phyloP scores from a whole-genome alignment of 2,888 invertebrate genomes.

The Cerastis rubricosa region DNA sequence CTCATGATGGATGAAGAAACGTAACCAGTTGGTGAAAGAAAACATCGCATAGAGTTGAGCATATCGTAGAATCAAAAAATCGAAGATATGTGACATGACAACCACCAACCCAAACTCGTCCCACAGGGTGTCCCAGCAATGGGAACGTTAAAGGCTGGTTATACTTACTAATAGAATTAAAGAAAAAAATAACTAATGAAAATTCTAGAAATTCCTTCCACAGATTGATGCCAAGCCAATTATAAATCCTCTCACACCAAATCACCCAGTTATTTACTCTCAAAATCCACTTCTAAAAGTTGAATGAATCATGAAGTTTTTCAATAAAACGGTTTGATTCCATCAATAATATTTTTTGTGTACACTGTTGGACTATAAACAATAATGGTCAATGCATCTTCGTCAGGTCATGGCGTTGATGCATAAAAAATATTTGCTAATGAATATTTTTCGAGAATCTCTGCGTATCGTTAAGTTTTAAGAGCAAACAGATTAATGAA shows the following conservation, averaged over 20 bases:
- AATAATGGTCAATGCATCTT: conserved; percentile 35
- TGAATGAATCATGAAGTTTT: conserved; percentile 47
- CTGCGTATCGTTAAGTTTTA: conserved; percentile 6
- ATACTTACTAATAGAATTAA: not conserved
- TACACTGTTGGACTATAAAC: conserved; percentile 30
- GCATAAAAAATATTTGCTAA: conserved; percentile 33
- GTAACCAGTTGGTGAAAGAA: not conserved
- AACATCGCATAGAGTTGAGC: not conserved
- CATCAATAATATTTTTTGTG: conserved; percentile 47
- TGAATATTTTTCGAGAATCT: conserved; percentile 20
- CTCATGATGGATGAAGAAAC: not conserved
- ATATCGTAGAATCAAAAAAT: not conserved
- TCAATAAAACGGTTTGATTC: conserved; percentile 18
- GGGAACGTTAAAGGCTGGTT: not conserved
- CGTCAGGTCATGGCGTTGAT: conserved; percentile 20
- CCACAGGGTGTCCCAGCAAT: not conserved
- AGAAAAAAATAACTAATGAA: not conserved
- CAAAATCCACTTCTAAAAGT: conserved; percentile 41
- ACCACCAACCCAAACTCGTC: not conserved
- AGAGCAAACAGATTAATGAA: conserved; percentile 17
- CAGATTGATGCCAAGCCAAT: conserved; percentile 45
- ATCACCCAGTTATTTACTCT: conserved; percentile 48
- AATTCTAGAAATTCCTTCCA: conserved; percentile 24
- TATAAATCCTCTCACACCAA: conserved; percentile 29
- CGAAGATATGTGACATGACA: not conserved